phyloP scores from a whole-genome alignment of 2,888 invertebrate genomes.

The Neoaliturus tenellus region DNA sequence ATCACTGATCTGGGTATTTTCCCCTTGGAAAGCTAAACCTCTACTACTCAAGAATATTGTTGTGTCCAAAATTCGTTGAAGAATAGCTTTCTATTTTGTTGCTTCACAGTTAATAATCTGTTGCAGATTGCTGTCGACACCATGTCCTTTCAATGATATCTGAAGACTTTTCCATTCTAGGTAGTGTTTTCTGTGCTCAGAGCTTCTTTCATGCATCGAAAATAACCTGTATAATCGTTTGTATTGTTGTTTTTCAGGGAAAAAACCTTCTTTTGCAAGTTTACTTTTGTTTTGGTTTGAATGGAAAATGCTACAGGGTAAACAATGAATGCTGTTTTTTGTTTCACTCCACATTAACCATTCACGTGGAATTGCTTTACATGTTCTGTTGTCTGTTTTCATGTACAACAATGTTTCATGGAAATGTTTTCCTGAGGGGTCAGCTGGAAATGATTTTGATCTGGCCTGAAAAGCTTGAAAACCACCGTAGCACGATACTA shows the following conservation, averaged over 20 bases:
- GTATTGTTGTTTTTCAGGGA: constrained; percentile 36
- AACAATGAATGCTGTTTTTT: constrained; percentile 47
- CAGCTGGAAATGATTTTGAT: constrained; percentile 36
- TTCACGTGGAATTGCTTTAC: constrained; percentile 40
- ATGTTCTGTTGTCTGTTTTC: constrained; percentile 41
- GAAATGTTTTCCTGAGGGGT: constrained; percentile 36
- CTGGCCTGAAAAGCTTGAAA: constrained; percentile 39
- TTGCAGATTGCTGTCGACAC: constrained; percentile 34
- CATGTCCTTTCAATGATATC: constrained; percentile 44
- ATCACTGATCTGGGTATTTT: constrained; percentile 37
- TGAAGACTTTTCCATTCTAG: constrained; percentile 45
- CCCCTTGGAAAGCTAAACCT: constrained; percentile 49
- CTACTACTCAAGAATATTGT: constrained; percentile 47
- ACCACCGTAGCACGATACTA: constrained; percentile 31
- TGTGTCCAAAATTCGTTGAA: constrained; percentile 45
- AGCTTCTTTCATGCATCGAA: constrained; percentile 28
- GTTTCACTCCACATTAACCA: constrained; percentile 47
- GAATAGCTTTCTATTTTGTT: constrained; percentile 50
- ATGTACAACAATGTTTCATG: constrained; percentile 46
- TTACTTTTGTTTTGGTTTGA: constrained; percentile 43
- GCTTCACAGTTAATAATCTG: constrained; percentile 48
- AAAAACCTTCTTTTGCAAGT: constrained; percentile 26
- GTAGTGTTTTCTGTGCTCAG: constrained; percentile 32
- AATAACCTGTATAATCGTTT: constrained; percentile 41
- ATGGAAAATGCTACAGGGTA: constrained; percentile 42